Evolutionary conservation across 1,140 invertebrate genomes (phyloP), one percentile per base, ranked within the genome.

Genomic region (Drosophila insularis): DNA sequence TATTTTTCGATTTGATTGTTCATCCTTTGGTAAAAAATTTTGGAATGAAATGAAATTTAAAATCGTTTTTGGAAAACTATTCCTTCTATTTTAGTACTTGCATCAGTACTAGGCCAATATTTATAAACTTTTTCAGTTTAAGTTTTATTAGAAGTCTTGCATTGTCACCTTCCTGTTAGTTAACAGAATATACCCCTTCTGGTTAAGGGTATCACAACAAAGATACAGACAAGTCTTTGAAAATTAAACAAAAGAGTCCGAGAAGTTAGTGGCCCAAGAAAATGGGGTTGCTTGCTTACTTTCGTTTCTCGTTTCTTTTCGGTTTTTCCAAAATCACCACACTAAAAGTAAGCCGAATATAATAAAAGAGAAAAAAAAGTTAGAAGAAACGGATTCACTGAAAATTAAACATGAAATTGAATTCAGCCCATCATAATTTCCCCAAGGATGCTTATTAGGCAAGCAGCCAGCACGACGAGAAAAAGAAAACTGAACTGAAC

Each of bases 371-470:
- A 27, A 53, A 63, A 31, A 75, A 60, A 37, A 37, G 60, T 54
- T 40, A 68, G 69, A 77, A 55, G 74, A 60, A 84, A 78, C 77
- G 80, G 71, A 84, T 89, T 89, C 80, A 75, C 77, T 89, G 77
- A 80, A 89, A 89, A 89, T 89, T 89, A 89, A 89, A 89, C 84
- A 89, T 66, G 68, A 85, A 89, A 89, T 89, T 89, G 84, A 89
- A 89, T 89, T 89, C 81, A 80, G 84, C 77, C 80, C 84, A 89
- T 89, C 81, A 89, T 89, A 89, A 89, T 89, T 89, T 89, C 84
- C 84, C 84, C 80, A 82, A 89, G 84, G 84, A 89, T 80, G 66
- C 77, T 75, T 89, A 89, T 89, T 89, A 89, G 84, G 67, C 80
- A 35, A 21, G 43, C 7, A 21, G 7, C 7, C 19, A 50, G 10